phyloP scores from a whole-genome alignment of 2,888 invertebrate genomes.

The Drosophila mayaguana region DNA sequence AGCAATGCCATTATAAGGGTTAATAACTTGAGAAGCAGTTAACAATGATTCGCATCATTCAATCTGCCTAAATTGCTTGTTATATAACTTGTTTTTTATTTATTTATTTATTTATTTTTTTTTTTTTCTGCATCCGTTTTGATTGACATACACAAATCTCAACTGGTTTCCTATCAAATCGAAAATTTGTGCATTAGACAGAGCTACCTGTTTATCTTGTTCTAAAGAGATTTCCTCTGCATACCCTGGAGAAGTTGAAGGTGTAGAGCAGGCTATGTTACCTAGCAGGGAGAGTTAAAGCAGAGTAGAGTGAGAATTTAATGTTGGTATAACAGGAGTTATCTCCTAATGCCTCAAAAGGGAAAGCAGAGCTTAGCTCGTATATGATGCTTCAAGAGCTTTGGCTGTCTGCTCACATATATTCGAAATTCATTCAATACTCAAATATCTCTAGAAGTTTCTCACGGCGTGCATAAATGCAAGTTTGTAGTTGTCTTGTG shows the following conservation, averaged over 20 bases:
- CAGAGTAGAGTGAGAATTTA: no score
- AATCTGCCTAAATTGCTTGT: slow-evolving; percentile 21
- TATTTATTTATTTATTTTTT: no score
- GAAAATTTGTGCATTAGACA: slow-evolving; percentile 19
- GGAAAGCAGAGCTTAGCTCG: neutral
- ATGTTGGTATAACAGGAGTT: neutral
- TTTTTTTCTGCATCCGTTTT: neutral
- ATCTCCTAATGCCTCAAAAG: no score
- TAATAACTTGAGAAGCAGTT: slow-evolving; percentile 33
- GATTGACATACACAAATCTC: slow-evolving; percentile 1
- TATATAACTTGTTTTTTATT: slow-evolving; percentile 8
- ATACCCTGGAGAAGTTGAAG: neutral
- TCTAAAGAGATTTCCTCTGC: slow-evolving; percentile 21
- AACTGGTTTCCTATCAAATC: slow-evolving; percentile 20
- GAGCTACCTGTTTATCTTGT: slow-evolving; percentile 32
- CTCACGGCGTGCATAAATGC: neutral
- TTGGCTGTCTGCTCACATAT: neutral
- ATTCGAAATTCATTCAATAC: no score
- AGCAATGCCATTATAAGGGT: slow-evolving; percentile 50
- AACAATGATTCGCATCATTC: slow-evolving; percentile 29
- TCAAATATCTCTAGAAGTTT: neutral
- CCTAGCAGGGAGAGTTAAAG: neutral
- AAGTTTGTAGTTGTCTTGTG: neutral
- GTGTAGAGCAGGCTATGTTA: neutral
- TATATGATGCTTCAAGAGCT: no score